Evolutionary conservation across 2,113 vertebrate species (phyloP).

Genomic region (Lasiurus cinereus): DNA sequence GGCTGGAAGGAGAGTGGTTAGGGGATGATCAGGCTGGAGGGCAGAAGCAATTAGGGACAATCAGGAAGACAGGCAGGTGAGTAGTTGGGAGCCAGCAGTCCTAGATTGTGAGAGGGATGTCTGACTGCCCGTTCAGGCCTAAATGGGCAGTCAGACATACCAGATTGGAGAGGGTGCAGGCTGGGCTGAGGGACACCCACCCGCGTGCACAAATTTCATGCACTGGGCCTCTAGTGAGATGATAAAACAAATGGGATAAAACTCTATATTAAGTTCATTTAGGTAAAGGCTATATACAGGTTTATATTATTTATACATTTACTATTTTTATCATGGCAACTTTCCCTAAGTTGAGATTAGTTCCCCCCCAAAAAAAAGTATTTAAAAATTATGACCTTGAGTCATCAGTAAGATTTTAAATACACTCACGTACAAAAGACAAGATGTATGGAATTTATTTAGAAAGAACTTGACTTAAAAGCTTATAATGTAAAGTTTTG

Average conservation of each 20-base stretch:
- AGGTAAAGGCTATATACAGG: neutral
- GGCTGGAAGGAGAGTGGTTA: no score
- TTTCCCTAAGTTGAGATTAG: constrained; percentile 40
- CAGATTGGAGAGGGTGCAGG: no score
- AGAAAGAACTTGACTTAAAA: constrained; percentile 13
- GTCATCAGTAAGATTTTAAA: constrained; percentile 35
- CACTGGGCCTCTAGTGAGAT: neutral
- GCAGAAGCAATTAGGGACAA: no score
- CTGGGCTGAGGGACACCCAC: no score
- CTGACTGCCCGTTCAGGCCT: no score
- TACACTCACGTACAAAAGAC: constrained; percentile 10
- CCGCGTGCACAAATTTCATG: no score
- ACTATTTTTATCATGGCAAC: constrained; percentile 55
- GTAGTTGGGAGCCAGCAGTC: no score
- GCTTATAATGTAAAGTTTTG: constrained; percentile 11
- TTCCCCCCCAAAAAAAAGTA: constrained; percentile 20
- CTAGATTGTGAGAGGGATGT: no score
- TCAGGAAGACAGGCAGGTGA: no score
- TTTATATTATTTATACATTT: neutral
- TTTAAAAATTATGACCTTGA: constrained; percentile 7
- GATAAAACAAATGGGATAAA: neutral
- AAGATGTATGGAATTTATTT: neutral
- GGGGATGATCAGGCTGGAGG: no score
- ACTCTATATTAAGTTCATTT: neutral
- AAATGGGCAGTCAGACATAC: no score